These are phyloP conservation scores for Eurystomus glaucurus DNA, from an alignment of 2,797 vertebrate genomes.

Conservation along the genomic window DNA sequence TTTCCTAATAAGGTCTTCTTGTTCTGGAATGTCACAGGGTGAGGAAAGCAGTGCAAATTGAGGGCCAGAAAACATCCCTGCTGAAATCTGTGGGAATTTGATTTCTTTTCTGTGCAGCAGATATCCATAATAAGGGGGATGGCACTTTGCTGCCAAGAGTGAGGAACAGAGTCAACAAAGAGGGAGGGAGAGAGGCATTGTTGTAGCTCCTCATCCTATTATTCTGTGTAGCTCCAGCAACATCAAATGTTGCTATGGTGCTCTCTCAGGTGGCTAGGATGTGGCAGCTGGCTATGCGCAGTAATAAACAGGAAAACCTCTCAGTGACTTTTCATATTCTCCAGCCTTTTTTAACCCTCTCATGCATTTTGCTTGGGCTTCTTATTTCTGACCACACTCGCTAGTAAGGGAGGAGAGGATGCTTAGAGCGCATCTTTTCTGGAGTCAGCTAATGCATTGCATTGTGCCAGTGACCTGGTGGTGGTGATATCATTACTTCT, in stretches of 20 bases:
- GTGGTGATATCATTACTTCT: neutral
- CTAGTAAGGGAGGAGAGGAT: neutral
- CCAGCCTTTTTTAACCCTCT: neutral
- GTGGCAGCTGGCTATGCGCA: slow-evolving; percentile 60
- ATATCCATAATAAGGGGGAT: neutral
- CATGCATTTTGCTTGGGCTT: rapidly evolving
- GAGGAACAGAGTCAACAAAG: neutral
- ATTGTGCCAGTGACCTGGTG: neutral
- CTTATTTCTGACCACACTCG: neutral
- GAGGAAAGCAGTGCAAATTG: neutral
- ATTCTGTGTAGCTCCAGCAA: slow-evolving; percentile 52
- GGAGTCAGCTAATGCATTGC: neutral
- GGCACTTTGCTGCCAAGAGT: neutral
- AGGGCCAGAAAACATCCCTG: neutral
- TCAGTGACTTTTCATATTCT: neutral
- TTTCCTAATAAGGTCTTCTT: neutral
- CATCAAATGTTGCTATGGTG: slow-evolving; percentile 83
- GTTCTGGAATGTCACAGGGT: neutral
- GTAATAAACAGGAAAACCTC: slow-evolving; percentile 74
- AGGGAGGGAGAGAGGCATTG: neutral
- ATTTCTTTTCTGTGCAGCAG: neutral
- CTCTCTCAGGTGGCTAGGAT: slow-evolving; percentile 82
- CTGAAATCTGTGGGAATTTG: neutral
- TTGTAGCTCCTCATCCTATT: neutral
- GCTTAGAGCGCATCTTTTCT: neutral